Base-by-base conservation (phyloP, 2,888 invertebrate genomes). In the Cephus nigrinus region DNA sequence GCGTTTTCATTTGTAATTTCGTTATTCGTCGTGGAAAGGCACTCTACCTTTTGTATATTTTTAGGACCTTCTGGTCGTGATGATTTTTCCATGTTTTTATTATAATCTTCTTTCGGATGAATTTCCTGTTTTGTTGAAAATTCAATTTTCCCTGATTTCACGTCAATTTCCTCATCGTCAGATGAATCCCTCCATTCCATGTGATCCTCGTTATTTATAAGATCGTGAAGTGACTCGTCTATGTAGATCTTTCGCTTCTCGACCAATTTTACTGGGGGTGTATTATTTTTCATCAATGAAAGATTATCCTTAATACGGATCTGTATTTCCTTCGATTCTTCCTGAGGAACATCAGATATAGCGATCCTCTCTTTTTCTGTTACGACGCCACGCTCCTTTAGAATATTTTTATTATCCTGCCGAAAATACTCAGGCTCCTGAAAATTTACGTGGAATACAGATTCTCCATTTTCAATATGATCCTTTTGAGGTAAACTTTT, bases 211-310 rank as follows among this genome's bases (percentile, higher is more conserved):
- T 79, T 76, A 68, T 82, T 81, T 1, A 82, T 78, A 33, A 87
- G 79, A 76, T 80, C 82, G 23, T 81, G 77, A 9, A 81, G 69
- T 12, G 85, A 81, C 30, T 85, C 81, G 55, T 82, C 80, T 11
- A 83, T 78, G 1, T 81, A 78, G 30, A 84, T 73, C 34, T 81
- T 80, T 15, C 73, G 79, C 75, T 76, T 77, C 69, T 77, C 73
- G 35, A 15, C 34, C 31, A 73, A 12, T 12, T 55, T 23, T 55
- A 23, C 5, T 23, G 40, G 5, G 40, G 23, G 5, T 23, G 15
- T 55, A 23, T 55, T 55, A 5, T 23, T 55, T 23, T 55, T 55
- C 23, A 55, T 23, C 15, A 23, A 23, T 5, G 15, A 55, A 23
- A 55, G 9, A 55, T 15, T 55, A 2, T 55, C 40, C 40, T 55